phyloP scores from a whole-genome alignment of 2,888 invertebrate genomes.

The Calephelis perditalis region DNA sequence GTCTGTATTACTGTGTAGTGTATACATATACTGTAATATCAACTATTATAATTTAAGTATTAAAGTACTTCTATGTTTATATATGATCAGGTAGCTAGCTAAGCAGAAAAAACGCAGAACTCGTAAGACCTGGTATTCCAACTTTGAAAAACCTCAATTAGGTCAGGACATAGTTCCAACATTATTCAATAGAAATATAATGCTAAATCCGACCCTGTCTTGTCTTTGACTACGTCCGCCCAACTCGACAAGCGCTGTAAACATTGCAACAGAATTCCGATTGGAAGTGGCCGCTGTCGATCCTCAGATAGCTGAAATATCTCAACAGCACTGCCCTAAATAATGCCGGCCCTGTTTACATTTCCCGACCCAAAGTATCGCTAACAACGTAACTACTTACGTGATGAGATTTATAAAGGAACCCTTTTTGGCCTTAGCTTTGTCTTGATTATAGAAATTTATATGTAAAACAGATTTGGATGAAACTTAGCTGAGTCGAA shows the following conservation, averaged over 20 bases:
- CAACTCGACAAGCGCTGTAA: conserved; percentile 37
- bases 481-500: conserved; percentile 3
- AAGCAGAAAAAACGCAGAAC: too few species aligned
- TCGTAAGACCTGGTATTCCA: too few species aligned
- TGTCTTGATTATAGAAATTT: conserved; percentile 24
- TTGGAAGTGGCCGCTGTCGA: conserved; percentile 39
- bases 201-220: conserved; percentile 1
- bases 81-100: too few species aligned
- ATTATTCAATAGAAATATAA: conserved; percentile 4
- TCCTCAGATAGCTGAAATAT: conserved; percentile 53
- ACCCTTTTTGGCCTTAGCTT: conserved; percentile 26
- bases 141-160: too few species aligned
- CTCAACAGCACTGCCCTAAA: conserved; percentile 34
- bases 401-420: conserved; percentile 36
- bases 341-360: conserved; percentile 36
- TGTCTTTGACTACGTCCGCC: conserved; percentile 5
- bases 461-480: conserved; percentile 20
- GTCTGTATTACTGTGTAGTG: too few species aligned
- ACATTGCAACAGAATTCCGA: conserved; percentile 42
- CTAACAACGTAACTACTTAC: conserved; percentile 34
- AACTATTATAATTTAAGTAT: too few species aligned
- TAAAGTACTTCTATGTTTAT: too few species aligned
- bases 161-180: background rate
- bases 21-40: too few species aligned
- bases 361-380: conserved; percentile 35